These are phyloP conservation scores for Sciaenops ocellatus DNA, from an alignment of 2,797 vertebrate species.

Conservation along the genomic window DNA sequence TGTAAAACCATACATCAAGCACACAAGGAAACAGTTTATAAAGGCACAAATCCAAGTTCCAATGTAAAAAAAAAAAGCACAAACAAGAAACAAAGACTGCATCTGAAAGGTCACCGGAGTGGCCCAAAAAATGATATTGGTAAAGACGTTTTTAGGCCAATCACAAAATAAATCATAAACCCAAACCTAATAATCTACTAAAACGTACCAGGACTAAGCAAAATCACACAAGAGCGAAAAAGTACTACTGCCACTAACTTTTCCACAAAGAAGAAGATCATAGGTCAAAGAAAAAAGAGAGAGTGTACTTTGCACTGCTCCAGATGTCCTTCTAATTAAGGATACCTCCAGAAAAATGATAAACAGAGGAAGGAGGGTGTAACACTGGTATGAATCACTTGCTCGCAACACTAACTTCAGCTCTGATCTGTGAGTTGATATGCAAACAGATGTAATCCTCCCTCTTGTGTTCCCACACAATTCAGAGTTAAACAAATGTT, in stretches of 20 bases:
- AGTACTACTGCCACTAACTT: neutral
- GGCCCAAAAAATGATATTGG: conserved; percentile 32
- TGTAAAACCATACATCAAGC: conserved; percentile 35
- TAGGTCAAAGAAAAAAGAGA: neutral
- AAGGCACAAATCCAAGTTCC: conserved; percentile 12
- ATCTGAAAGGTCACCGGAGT: conserved; percentile 36
- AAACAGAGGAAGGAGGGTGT: conserved; percentile 29
- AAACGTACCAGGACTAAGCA: neutral
- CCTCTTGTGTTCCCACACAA: conserved; percentile 52
- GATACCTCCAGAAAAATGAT: conserved; percentile 11
- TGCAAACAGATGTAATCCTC: conserved; percentile 48
- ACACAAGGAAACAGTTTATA: conserved; percentile 29
- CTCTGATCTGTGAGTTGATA: conserved; percentile 45
- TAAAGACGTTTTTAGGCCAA: conserved; percentile 16
- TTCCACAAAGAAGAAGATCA: neutral
- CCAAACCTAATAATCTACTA: conserved; percentile 11
- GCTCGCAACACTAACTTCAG: conserved; percentile 36
- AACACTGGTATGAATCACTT: neutral
- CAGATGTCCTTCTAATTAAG: conserved; percentile 22
- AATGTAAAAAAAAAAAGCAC: conserved; percentile 16
- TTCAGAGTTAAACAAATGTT: conserved; percentile 58
- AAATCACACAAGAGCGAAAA: conserved; percentile 2
- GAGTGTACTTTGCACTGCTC: neutral
- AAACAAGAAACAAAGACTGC: conserved; percentile 34
- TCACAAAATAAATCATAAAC: conserved; percentile 35